These are phyloP conservation scores for Xestoiulus laeticollis DNA, from an alignment of 2,888 invertebrate genomes.

Conservation along the genomic window DNA sequence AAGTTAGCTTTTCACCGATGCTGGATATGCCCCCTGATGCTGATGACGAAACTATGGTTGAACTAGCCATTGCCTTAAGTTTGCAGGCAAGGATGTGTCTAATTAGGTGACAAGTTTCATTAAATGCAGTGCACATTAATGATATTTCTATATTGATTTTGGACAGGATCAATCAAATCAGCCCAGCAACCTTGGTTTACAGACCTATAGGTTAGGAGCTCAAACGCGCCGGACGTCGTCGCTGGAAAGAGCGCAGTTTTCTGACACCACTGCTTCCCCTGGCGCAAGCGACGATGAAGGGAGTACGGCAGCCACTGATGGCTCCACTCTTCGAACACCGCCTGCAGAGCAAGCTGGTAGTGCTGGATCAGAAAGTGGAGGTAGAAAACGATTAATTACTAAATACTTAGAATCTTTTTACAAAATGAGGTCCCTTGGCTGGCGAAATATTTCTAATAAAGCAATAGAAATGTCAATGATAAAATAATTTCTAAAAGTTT, in stretches of 20 bases:
- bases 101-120: no score
- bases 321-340: constrained; percentile 86
- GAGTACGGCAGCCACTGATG: constrained; percentile 94
- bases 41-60: constrained; percentile 96
- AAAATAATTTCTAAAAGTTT: no score
- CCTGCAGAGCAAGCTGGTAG: constrained; percentile 75
- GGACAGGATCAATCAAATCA: constrained; percentile 52
- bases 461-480: no score
- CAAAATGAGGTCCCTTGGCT: no score
- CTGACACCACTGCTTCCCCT: constrained; percentile 85
- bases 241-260: constrained; percentile 68
- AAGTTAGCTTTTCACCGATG: constrained; percentile 75
- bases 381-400: no score
- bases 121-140: no score
- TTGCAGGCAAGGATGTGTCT: constrained; percentile 70
- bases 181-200: constrained; percentile 44
- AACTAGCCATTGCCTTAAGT: constrained; percentile 93
- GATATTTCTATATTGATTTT: no score
- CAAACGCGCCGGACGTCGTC: constrained; percentile 53
- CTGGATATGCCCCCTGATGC: constrained; percentile 93
- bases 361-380: constrained; percentile 52
- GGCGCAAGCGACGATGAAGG: constrained; percentile 94
- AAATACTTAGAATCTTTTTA: no score
- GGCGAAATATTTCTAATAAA: no score
- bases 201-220: constrained; percentile 48